Evolutionary conservation across 2,888 invertebrate species (phyloP), one percentile per base, ranked within the genome.

Genomic region (Heliconius aoede): DNA sequence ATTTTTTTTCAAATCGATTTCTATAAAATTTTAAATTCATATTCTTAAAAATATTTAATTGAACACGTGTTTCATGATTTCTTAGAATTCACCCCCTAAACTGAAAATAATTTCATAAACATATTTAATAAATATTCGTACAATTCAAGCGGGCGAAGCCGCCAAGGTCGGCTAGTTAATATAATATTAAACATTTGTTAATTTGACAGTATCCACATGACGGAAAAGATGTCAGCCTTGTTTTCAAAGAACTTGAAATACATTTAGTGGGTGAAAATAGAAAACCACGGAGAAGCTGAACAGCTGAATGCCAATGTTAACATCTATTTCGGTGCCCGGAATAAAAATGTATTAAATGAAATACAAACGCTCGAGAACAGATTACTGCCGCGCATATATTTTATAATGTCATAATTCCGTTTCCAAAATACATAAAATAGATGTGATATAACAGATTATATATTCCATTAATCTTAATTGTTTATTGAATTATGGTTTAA

Each of bases 241-340:
- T 84, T 84, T 87, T 85, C 83, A 81, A 84, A 86, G 84, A 86
- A 86, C 85, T 85, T 81, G 80, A 80, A 85, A 86, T 91, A 90
- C 88, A 89, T 90, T 89, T 88, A 86, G 88, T 85, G 83, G 87
- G 86, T 86, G 86, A 87, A 92, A 92, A 92, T 92, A 91, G 89
- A 92, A 90, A 90, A 89, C 86, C 84, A 85, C 87, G 87, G 89
- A 87, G 86, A 88, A 89, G 46, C 46, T 46, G 18, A 46, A 89
- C 88, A 87, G 88, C 86, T 90, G 91, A 92, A 93, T 92, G 91
- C 91, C 91, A 92, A 92, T 92, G 91, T 91, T 91, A 91, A 87
- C 85, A 81, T 88, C 86, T 90, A 91, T 92, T 90, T 89, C 83
- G 82, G 89, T 85, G 84, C 82, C 86, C 85, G 84, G 83, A 87